Percentiles rank a stretch among this genome's conserved stretches.
These are phyloP conservation scores for Pica pica DNA, from an alignment of 2,113 vertebrate genomes.

Conservation along the genomic window DNA sequence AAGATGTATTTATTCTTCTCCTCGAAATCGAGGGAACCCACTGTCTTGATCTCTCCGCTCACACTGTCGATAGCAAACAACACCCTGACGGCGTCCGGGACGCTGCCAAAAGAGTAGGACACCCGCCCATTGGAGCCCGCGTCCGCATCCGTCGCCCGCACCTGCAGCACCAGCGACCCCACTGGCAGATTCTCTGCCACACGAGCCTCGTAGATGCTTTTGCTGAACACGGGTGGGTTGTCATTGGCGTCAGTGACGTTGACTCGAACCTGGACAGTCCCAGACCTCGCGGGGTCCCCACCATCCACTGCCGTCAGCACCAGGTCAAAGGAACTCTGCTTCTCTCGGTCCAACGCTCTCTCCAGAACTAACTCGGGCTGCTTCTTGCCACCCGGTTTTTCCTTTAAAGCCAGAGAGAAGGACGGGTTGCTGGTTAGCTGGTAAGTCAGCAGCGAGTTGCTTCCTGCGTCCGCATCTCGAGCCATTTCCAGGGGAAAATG, in stretches of 20 bases:
- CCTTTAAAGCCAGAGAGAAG: fast-evolving
- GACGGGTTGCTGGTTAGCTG: fast-evolving
- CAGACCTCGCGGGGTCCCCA: fast-evolving
- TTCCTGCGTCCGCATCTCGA: fast-evolving
- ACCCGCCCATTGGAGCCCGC: fast-evolving
- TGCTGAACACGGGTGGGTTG: neutral
- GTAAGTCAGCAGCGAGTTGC: neutral
- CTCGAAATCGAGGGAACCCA: neutral
- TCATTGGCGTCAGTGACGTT: fast-evolving
- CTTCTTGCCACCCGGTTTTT: fast-evolving
- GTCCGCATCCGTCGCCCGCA: fast-evolving
- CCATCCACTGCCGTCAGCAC: fast-evolving
- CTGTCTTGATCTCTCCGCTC: fast-evolving
- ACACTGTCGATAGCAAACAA: fast-evolving
- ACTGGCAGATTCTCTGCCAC: fast-evolving
- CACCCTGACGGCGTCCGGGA: fast-evolving
- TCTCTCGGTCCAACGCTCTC: fast-evolving
- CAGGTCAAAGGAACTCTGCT: neutral
- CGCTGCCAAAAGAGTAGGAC: fast-evolving
- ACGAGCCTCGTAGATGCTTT: fast-evolving
- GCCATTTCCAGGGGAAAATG: neutral
- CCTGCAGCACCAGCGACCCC: fast-evolving
- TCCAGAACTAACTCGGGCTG: fast-evolving
- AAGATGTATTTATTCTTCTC: fast-evolving
- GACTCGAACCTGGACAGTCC: fast-evolving